Conservation (phyloP, 2,797 vertebrate species). For the Paratrypauchen microcephalus region DNA sequence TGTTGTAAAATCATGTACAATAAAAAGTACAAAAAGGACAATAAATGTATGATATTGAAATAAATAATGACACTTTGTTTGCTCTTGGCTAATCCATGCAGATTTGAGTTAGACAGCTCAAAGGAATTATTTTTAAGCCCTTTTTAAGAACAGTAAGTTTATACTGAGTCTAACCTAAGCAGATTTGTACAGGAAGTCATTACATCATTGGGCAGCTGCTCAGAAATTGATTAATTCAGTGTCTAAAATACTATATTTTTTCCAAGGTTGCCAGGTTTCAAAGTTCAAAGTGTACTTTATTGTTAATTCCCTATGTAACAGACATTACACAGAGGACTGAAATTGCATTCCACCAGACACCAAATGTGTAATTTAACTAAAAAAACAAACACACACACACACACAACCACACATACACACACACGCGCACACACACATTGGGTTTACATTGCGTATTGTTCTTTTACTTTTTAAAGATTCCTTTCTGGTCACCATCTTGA, state of each 20-base stretch:
- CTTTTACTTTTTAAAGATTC: background rate
- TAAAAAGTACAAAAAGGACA: background rate
- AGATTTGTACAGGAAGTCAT: slow-evolving; percentile 29
- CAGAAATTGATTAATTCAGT: slow-evolving; percentile 35
- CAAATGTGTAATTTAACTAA: no score
- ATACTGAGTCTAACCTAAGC: slow-evolving; percentile 6
- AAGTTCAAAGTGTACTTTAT: no score
- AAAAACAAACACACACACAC: no score
- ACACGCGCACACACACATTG: no score
- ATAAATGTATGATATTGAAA: background rate
- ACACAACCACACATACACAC: no score
- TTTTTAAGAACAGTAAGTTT: background rate
- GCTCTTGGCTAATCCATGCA: background rate
- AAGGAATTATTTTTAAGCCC: slow-evolving; percentile 12
- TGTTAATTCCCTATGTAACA: no score
- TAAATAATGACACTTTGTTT: background rate
- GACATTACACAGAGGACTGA: no score
- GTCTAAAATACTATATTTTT: slow-evolving; percentile 42
- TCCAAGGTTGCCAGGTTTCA: slow-evolving; percentile 41
- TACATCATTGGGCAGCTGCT: slow-evolving; percentile 50
- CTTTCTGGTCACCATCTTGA: no score
- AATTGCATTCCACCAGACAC: no score
- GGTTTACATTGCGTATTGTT: background rate
- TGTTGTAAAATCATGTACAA: background rate
- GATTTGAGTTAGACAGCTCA: background rate